Evolutionary conservation across 2,888 invertebrate genomes (phyloP).

Genomic region (Chloroclystis v-ata): DNA sequence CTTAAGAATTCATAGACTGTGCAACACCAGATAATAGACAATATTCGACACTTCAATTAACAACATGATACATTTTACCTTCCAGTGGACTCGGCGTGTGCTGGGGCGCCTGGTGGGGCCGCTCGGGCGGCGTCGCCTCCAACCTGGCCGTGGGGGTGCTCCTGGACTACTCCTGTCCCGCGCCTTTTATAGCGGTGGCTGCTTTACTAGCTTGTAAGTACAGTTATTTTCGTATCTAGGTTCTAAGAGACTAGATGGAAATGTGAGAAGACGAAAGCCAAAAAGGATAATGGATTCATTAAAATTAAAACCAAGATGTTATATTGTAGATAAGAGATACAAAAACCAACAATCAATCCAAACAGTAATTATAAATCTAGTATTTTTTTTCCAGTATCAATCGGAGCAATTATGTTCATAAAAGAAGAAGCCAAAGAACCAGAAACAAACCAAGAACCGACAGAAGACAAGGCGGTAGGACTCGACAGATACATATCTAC

Average conservation of each 20-base stretch:
- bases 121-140: conserved; percentile 81
- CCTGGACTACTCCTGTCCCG: conserved; percentile 80
- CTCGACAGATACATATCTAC: conserved; percentile 68
- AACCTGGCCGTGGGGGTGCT: conserved; percentile 81
- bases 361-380: not conserved
- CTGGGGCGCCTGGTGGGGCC: conserved; percentile 80
- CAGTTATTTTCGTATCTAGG: not conserved
- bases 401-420: conserved; percentile 64
- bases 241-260: not conserved
- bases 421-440: conserved; percentile 45
- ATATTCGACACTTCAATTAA: no score
- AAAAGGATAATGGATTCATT: no score
- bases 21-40: no score
- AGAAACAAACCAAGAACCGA: conserved; percentile 32
- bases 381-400: conserved; percentile 53
- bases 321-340: no score
- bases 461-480: conserved; percentile 46
- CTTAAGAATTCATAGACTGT: no score
- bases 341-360: no score
- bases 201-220: conserved; percentile 73
- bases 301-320: no score
- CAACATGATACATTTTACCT: not conserved
- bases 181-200: conserved; percentile 81
- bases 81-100: conserved; percentile 81
- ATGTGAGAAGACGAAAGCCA: no score